phyloP scores from a whole-genome alignment of 2,113 vertebrate species.

The Cyrtonyx montezumae region DNA sequence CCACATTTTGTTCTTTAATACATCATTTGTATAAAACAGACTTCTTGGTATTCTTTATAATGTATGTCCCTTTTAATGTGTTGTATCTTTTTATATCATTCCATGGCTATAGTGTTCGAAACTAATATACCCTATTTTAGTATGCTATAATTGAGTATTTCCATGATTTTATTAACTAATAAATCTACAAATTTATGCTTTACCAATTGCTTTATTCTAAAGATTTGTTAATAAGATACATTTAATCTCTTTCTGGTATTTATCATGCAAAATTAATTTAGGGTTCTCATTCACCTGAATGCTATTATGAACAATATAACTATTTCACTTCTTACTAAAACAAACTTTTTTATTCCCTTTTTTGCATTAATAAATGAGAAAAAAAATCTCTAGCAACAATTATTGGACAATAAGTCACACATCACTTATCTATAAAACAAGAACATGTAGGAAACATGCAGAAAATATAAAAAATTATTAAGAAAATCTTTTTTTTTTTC shows the following conservation, averaged over 20 bases:
- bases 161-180: not conserved
- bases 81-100: not conserved
- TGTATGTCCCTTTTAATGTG: not conserved
- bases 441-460: not conserved
- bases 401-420: not conserved
- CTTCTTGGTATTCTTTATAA: not conserved
- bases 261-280: not conserved
- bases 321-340: not conserved
- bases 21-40: not conserved
- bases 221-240: not conserved
- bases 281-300: not conserved
- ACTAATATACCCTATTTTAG: not conserved
- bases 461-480: not conserved
- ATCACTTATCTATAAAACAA: not conserved
- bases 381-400: not conserved
- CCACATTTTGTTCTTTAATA: not conserved
- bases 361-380: not conserved
- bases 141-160: not conserved
- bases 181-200: not conserved
- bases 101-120: not conserved
- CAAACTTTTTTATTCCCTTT: not conserved
- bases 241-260: not conserved
- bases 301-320: not conserved
- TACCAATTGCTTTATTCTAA: not conserved
- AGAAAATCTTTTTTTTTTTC: not conserved